phyloP scores from a whole-genome alignment of 2,888 invertebrate species.

The Nemurella pictetii region DNA sequence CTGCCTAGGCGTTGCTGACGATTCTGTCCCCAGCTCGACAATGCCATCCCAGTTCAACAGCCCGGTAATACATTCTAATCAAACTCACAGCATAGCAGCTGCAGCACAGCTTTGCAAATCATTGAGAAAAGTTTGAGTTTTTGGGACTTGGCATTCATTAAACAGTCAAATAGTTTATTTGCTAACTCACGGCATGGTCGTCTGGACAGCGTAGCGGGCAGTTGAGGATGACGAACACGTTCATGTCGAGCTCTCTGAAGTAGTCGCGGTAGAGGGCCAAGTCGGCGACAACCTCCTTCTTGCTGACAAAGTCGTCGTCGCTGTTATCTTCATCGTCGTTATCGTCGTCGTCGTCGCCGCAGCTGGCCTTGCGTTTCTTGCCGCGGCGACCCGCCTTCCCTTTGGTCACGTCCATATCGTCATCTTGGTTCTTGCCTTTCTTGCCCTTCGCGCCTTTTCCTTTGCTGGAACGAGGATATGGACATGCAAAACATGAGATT shows the following conservation, averaged over 20 bases:
- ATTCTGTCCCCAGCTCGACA: too few relatives aligned
- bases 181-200: too few relatives aligned
- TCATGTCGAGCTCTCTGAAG: conserved; percentile 59
- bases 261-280: conserved; percentile 44
- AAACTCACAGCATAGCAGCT: too few relatives aligned
- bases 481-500: too few relatives aligned
- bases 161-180: too few relatives aligned
- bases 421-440: conserved; percentile 5
- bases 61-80: too few relatives aligned
- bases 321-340: background rate
- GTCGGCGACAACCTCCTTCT: conserved; percentile 31
- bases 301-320: background rate
- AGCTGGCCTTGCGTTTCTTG: conserved; percentile 24
- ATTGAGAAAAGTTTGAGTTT: too few relatives aligned
- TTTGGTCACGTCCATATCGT: conserved; percentile 36
- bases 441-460: conserved; percentile 11
- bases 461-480: background rate
- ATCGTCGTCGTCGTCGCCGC: background rate
- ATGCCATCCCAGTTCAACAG: too few relatives aligned
- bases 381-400: background rate
- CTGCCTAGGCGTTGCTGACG: too few relatives aligned
- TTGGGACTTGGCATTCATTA: too few relatives aligned
- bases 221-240: conserved; percentile 49
- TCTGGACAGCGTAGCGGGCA: background rate
- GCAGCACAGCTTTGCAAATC: too few relatives aligned